A percentile compares a stretch with the other conserved stretches of the same genome.
phyloP scores from a whole-genome alignment of 2,888 invertebrate genomes.

The Acanthacorydalis orientalis region DNA sequence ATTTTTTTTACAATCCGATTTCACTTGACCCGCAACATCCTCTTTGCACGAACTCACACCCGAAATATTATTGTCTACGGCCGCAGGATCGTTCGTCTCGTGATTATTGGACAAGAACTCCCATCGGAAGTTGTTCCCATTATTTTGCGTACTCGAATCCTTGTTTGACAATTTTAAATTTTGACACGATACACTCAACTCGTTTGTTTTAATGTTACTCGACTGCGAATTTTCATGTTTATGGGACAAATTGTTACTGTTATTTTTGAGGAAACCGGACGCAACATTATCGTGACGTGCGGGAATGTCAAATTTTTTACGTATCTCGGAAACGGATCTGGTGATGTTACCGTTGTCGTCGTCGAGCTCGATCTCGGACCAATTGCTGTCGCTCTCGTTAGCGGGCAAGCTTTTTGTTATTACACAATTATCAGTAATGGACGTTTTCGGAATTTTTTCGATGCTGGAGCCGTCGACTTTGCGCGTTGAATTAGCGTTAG shows the following conservation, averaged over 20 bases:
- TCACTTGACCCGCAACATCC: neutral
- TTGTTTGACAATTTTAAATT: conserved; percentile 6
- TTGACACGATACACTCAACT: conserved; percentile 11
- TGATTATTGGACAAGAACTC: neutral
- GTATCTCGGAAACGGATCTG: conserved; percentile 36
- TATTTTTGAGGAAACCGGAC: conserved; percentile 22
- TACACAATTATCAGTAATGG: neutral
- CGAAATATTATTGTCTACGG: neutral
- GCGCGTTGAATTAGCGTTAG: conserved; percentile 25
- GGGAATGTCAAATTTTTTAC: conserved; percentile 36
- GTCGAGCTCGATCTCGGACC: conserved; percentile 25
- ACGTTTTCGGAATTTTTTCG: conserved; percentile 3
- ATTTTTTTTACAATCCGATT: no score
- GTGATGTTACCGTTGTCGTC: conserved; percentile 41
- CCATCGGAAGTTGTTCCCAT: conserved; percentile 5
- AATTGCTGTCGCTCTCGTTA: neutral
- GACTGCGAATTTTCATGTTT: conserved; percentile 28
- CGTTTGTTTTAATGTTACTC: conserved; percentile 24
- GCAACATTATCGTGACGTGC: conserved; percentile 24
- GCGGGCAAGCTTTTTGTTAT: neutral
- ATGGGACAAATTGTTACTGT: conserved; percentile 25
- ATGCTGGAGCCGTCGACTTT: conserved; percentile 12
- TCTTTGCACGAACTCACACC: neutral
- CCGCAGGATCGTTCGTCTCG: neutral
- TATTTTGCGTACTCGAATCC: conserved; percentile 2